These are phyloP conservation scores for Patagioenas fasciata DNA, from an alignment of 2,113 vertebrate species.

Conservation along the genomic window DNA sequence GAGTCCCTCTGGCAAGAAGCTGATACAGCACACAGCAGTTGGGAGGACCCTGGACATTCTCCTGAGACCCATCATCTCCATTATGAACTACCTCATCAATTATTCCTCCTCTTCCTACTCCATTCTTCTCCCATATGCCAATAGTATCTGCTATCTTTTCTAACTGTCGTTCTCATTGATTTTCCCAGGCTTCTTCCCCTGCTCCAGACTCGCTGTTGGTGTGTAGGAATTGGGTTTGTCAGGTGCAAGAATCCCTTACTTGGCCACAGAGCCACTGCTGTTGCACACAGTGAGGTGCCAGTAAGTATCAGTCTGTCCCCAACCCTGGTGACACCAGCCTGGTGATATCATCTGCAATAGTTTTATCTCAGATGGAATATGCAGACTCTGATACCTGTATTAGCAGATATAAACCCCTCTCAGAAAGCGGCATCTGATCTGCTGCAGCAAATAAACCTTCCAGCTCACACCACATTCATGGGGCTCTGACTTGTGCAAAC, in stretches of 20 bases:
- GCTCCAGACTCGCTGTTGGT: not conserved
- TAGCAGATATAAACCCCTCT: not conserved
- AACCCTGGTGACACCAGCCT: not conserved
- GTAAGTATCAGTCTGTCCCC: not conserved
- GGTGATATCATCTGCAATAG: not conserved
- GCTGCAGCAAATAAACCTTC: not conserved
- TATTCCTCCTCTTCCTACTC: not conserved
- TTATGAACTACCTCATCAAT: not conserved
- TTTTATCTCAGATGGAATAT: not conserved
- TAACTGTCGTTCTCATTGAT: not conserved
- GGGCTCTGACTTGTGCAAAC: not conserved
- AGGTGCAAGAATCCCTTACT: accelerated
- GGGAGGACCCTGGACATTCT: not conserved
- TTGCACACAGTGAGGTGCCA: accelerated
- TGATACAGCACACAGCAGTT: not conserved
- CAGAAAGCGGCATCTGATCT: not conserved
- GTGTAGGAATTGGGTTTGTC: accelerated
- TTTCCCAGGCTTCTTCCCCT: not conserved
- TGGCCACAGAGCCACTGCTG: not conserved
- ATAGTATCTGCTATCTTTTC: not conserved
- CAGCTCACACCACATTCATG: not conserved
- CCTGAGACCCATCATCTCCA: not conserved
- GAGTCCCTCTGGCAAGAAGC: not conserved
- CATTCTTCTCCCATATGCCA: not conserved
- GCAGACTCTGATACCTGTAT: not conserved